Evolutionary conservation across 2,888 invertebrate genomes (phyloP).

Genomic region (Latrodectus elegans): DNA sequence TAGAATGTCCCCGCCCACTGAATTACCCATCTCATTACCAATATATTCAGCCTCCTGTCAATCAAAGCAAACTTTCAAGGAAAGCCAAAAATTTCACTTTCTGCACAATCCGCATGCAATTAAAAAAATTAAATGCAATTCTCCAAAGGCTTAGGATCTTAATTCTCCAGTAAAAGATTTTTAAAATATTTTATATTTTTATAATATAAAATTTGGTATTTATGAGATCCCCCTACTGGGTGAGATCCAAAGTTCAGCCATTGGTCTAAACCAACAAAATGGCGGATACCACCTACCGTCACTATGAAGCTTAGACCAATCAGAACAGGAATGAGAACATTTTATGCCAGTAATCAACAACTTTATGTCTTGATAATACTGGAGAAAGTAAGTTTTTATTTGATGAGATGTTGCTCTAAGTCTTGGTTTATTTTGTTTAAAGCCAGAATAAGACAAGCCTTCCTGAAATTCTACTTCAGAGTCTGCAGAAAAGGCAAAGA

Average conservation of each 20-base stretch:
- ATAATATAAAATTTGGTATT: constrained; percentile 47
- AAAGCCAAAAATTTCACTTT: not conserved
- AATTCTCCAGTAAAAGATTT: not conserved
- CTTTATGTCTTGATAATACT: constrained; percentile 67
- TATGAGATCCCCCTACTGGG: constrained; percentile 24
- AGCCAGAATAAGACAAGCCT: constrained; percentile 65
- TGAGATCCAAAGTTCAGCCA: constrained; percentile 26
- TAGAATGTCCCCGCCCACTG: constrained; percentile 53
- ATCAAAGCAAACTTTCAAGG: constrained; percentile 27
- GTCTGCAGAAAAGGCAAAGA: constrained; percentile 62
- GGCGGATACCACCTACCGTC: constrained; percentile 42
- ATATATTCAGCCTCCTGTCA: constrained; percentile 50
- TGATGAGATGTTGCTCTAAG: constrained; percentile 68
- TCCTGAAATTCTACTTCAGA: constrained; percentile 61
- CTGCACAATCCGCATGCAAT: not conserved
- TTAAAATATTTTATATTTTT: constrained; percentile 2
- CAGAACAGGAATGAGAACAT: constrained; percentile 32
- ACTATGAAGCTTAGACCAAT: constrained; percentile 43
- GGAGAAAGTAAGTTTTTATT: constrained; percentile 69
- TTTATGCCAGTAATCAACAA: constrained; percentile 66
- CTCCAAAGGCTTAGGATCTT: not conserved
- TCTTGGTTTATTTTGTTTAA: constrained; percentile 68
- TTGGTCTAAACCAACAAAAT: constrained; percentile 59
- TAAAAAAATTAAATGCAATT: not conserved
- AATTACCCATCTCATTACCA: constrained; percentile 58